A percentile compares a stretch with the other conserved stretches of the same genome.
Evolutionary conservation across 2,797 vertebrate species (phyloP).

Genomic region (Triplophysa bombifrons): DNA sequence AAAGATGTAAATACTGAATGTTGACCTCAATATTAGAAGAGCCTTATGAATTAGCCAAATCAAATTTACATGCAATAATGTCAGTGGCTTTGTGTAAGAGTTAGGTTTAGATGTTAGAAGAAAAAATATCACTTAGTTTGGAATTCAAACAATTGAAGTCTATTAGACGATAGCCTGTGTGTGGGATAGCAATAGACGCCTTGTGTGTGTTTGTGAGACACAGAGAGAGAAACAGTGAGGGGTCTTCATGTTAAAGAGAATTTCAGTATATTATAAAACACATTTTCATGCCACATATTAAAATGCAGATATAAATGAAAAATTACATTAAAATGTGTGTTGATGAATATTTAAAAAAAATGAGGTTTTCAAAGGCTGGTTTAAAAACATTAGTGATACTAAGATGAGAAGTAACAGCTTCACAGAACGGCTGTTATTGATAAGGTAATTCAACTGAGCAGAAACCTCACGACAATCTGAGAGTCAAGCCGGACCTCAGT

Average conservation of each 20-base stretch:
- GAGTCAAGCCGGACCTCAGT: constrained; percentile 61
- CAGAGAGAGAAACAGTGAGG: constrained; percentile 41
- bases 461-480: constrained; percentile 47
- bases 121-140: too few relatives aligned
- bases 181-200: too few relatives aligned
- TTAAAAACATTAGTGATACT: neutral
- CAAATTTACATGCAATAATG: neutral
- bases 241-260: constrained; percentile 47
- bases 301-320: neutral
- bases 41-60: neutral
- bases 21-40: neutral
- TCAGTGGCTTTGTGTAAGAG: neutral
- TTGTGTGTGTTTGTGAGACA: constrained; percentile 37
- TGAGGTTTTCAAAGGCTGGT: neutral
- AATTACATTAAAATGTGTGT: neutral
- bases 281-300: neutral
- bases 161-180: too few relatives aligned
- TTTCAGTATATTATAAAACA: constrained; percentile 26
- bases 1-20: neutral
- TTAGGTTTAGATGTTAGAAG: too few relatives aligned
- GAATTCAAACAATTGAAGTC: too few relatives aligned
- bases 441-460: constrained; percentile 44
- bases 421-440: neutral
- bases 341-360: too few relatives aligned
- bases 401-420: neutral